These are phyloP conservation scores for Anoplius nigerrimus DNA, from an alignment of 2,888 invertebrate species.

Conservation along the genomic window DNA sequence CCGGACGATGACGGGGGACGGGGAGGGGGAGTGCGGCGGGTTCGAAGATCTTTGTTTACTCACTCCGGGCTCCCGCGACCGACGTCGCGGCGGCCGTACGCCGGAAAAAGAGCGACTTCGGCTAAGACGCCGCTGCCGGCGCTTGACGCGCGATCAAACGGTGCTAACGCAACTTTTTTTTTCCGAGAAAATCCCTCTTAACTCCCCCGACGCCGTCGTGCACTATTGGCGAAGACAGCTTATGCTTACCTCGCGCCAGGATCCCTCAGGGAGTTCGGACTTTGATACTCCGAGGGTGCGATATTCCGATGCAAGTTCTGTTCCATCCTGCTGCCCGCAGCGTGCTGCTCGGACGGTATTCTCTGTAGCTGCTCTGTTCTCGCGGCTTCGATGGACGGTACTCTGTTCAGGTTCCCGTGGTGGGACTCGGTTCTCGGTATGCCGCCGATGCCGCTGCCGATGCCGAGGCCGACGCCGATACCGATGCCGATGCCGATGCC, in stretches of 20 bases:
- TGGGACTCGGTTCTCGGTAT: conserved; percentile 34
- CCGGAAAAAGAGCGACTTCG: too few relatives aligned
- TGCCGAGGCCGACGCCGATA: too few relatives aligned
- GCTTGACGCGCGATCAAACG: not conserved
- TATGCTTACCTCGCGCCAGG: conserved; percentile 73
- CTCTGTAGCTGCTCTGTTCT: conserved; percentile 63
- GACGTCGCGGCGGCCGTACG: not conserved
- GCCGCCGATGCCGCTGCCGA: conserved; percentile 11
- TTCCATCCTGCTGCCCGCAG: conserved; percentile 44
- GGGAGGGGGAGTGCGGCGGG: too few relatives aligned
- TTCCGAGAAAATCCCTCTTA: too few relatives aligned
- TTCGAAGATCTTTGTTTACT: too few relatives aligned
- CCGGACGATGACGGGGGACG: conserved; percentile 9
- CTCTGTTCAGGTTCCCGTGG: conserved; percentile 47
- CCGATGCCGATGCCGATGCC: conserved; percentile 6
- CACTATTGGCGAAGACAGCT: conserved; percentile 62
- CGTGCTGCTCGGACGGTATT: conserved; percentile 72
- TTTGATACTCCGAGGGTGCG: conserved; percentile 71
- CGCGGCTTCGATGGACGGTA: conserved; percentile 59
- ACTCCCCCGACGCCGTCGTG: not conserved
- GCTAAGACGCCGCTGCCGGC: not conserved
- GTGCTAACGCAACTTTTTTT: too few relatives aligned
- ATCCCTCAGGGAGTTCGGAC: conserved; percentile 68
- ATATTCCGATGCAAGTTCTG: conserved; percentile 31
- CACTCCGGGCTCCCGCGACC: not conserved